These are phyloP conservation scores for Conger conger DNA, from an alignment of 2,113 vertebrate species.

Conservation along the genomic window DNA sequence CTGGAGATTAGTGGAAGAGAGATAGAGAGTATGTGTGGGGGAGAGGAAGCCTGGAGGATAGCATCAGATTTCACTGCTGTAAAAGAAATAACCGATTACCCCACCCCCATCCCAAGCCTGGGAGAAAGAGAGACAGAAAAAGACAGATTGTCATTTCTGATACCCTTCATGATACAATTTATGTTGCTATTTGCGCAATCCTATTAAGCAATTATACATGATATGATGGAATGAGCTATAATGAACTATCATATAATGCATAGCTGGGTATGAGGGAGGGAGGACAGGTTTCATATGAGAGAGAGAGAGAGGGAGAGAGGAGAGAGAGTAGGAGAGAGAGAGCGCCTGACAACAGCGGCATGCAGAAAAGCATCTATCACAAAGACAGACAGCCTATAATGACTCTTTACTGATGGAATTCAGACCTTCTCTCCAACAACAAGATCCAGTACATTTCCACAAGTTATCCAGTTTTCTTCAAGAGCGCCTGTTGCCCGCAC, in stretches of 20 bases:
- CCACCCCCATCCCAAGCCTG: not conserved
- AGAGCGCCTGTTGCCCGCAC: not conserved
- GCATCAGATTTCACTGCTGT: constrained; percentile 9
- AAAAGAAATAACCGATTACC: not conserved
- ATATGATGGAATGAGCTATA: too few relatives aligned
- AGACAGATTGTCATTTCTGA: not conserved
- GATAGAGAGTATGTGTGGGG: not conserved
- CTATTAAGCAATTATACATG: too few relatives aligned
- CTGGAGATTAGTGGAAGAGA: not conserved
- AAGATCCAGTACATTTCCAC: not conserved
- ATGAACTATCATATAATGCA: too few relatives aligned
- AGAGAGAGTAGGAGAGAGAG: constrained; percentile 7
- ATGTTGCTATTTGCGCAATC: too few relatives aligned
- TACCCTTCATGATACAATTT: too few relatives aligned
- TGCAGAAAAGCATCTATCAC: not conserved
- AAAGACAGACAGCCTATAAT: not conserved
- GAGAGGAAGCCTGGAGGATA: not conserved
- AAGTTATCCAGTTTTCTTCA: not conserved
- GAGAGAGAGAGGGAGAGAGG: not conserved
- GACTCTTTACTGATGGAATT: not conserved
- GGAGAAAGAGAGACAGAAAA: not conserved
- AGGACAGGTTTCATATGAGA: not conserved
- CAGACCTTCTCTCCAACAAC: not conserved
- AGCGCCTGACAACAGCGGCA: not conserved
- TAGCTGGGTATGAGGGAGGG: not conserved